Base-by-base conservation (phyloP, 2,113 vertebrate species). In the Puma concolor region DNA sequence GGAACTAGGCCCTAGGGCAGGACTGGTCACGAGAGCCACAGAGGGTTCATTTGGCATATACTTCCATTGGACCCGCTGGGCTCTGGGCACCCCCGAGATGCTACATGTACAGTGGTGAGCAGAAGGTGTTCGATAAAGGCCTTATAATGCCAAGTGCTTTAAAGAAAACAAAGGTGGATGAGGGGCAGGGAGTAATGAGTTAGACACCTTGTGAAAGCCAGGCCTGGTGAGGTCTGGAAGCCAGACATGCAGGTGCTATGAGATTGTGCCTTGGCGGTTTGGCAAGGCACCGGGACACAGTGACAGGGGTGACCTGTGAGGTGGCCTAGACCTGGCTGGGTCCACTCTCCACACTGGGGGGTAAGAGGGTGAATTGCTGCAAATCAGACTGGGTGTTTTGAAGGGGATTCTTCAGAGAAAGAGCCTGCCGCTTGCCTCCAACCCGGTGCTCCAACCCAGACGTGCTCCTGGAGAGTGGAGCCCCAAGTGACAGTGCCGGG, bases 211-310 rank as follows among this genome's bases (percentile, higher is more conserved):
- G 25, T 48, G 85, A 19, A 14, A 17, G 31, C 44, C 23, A 10
- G 72, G 16, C 91, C 89, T 25, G 21, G 52, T 2, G 16, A 7
- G 8, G n/a, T 38, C 69, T 50, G 13, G 95, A 60, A 48, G 17
- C 63, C 36, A 48, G 44, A 21, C 7, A 0, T 0, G 7, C 23
- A 44, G 52, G 4, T 6, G 19, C 21, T 0, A 0, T 0, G 0
- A 79, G 44, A 1, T 0, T 3, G 9, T 0, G 29, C 25, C 6
- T 66, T 5, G 38, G 16, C 9, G 2, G 12, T 33, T 11, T 41
- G 67, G 41, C 14, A 1, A 27, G 71, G 82, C 7, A 1, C 50
- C 48, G 8, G 88, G 29, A 2, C 0, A 31, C 10, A 0, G 21
- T 2, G 54, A 48, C 4, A 13, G 31, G 6, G 4, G 27, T 38